Evolutionary conservation across 2,888 invertebrate genomes (phyloP), one percentile per base, ranked within the genome.

Genomic region (Acanthococcus lagerstroemiae): DNA sequence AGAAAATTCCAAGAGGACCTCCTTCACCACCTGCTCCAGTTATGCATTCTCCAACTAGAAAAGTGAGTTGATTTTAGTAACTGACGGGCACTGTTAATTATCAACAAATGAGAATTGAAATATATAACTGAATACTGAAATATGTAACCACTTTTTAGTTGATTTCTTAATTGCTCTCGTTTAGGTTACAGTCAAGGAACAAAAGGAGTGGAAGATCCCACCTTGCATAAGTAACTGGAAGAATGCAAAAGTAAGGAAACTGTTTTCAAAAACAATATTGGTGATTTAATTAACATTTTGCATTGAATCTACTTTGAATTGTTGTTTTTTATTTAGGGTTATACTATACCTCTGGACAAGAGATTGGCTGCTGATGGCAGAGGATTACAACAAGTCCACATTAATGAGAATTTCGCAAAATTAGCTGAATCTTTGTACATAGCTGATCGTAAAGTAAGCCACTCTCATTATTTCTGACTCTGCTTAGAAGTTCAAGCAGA

Each of bases 151-250:
- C 17, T 48, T 48, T 4, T 54, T 3, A 55, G 30, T 21, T 12
- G 21, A 5, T 17, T 7, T 46, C 9, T 46, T 12, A 1, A 15
- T 45, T 60, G 15, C 27, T 6, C 24, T 4, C 37, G 7, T 60
- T n/a, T 56, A 73, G 72, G 79, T 95, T 0, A 95, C 97, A 2
- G 96, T 96, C 0, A 96, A 97, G 75, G 99, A 99, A 75, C 99
- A 99, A 75, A 87, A 95, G 68, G 99, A 99, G 76, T 99, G 99
- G 99, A 97, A 97, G 78, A 90, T 91, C 71, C 99, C 99, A 6
- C 99, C 99, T 0, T 99, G 97, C 73, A 96, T 99, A 70, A 94
- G 93, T 0, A 99, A 99, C 75, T 99, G 99, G 99, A 99, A 99
- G 79, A 99, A 99, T 77, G 92, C 96, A 4, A 96, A 95, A 86